Evolutionary conservation across 2,797 vertebrate species (phyloP), one percentile per base, ranked within the genome.

Genomic region (Oryzias dopingdopingensis): DNA sequence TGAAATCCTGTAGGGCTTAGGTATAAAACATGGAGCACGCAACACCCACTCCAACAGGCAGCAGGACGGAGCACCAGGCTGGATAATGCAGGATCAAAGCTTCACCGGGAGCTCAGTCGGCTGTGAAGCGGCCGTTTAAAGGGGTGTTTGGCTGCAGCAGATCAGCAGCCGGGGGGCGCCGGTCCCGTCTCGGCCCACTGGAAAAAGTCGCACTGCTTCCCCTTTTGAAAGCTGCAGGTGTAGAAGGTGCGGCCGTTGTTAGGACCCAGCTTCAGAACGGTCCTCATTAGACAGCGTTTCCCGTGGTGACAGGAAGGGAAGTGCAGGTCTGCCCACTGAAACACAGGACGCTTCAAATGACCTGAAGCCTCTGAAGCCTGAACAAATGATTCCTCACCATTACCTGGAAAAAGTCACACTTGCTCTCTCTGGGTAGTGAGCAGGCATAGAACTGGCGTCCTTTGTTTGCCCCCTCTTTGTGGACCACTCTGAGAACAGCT

Each of bases 191-290:
- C 79, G 51, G 84, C 93, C 97, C 96, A 98, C 60, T 96, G 92
- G 83, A 99, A 99, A 79, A 96, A 98, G 53, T 82, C 88, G 57
- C 97, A 98, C 74, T 96, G 95, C 76, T 94, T 93, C 47, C 87
- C 92, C 77, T 84, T 94, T 56, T 76, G 87, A 59, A 93, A 77
- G 61, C 90, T 87, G 74, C 97, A 98, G 14, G 91, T 91, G 72
- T 94, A 96, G 75, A 98, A 98, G n/a, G 91, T 92, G 52, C 88
- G 94, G 18, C 96, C 95, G 1, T 98, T 98, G 85, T 95, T 99
- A 3, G 94, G 93, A 59, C 96, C 96, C 41, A 93, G 89, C 92
- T 98, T 98, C 80, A 98, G 76, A 46, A 97, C 96, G 0, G 94
- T 96, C 81, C 92, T 94, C 93, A 94, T 92, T 77, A 96, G 62